Percentiles rank a stretch among this genome's conserved stretches.
Evolutionary conservation across 2,797 vertebrate species (phyloP).

Genomic region (Microctenopoma steveboyesi): DNA sequence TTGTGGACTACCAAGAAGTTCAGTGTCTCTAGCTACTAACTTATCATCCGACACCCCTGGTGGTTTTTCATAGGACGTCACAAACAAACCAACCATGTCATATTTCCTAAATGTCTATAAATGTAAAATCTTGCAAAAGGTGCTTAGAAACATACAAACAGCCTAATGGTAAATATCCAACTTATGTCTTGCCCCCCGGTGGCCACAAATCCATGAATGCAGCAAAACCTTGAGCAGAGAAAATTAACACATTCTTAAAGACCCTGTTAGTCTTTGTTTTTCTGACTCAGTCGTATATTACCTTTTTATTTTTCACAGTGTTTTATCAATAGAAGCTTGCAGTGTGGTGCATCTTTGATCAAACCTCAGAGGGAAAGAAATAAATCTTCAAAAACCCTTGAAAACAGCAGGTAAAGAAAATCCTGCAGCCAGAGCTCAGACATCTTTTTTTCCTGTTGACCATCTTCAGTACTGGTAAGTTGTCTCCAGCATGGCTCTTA

Average conservation of each 20-base stretch:
- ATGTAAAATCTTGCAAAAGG: no score
- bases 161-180: no score
- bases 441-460: no score
- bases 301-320: neutral
- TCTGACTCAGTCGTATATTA: neutral
- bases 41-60: no score
- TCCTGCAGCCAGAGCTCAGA: constrained; percentile 7
- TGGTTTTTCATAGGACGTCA: no score
- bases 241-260: neutral
- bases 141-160: no score
- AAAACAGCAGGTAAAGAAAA: neutral
- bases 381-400: neutral
- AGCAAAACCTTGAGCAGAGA: neutral
- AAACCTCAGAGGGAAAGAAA: neutral
- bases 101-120: no score
- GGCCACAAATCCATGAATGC: neutral
- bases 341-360: neutral
- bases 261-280: neutral
- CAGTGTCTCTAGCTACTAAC: no score
- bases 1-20: no score
- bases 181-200: constrained; percentile 5
- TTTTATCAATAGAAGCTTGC: neutral
- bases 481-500: neutral
- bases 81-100: no score
- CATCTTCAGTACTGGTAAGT: neutral